Evolutionary conservation across 1,140 invertebrate genomes (phyloP).

Genomic region (Nebria ingens): DNA sequence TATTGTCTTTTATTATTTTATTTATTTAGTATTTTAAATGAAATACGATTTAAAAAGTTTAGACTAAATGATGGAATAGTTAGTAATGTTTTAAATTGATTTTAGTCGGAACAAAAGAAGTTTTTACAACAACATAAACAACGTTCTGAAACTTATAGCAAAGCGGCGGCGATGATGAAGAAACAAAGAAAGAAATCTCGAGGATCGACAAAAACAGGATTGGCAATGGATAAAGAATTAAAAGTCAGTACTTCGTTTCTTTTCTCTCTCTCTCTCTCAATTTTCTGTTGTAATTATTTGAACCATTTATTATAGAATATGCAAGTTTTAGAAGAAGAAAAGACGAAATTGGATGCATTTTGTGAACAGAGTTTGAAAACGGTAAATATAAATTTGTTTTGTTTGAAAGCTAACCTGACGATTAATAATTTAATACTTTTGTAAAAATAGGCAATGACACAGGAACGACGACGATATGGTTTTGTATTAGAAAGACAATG

Average conservation of each 20-base stretch:
- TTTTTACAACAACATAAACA: slow-evolving; percentile 84
- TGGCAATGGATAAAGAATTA: slow-evolving; percentile 78
- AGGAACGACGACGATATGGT: slow-evolving; percentile 84
- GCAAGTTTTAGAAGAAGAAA: slow-evolving; percentile 83
- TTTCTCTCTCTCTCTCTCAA: not conserved
- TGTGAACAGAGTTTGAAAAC: slow-evolving; percentile 85
- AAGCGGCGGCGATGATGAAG: slow-evolving; percentile 79
- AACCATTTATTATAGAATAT: slow-evolving; percentile 54
- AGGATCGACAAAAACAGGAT: slow-evolving; percentile 61
- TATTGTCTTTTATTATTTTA: slow-evolving; percentile 10
- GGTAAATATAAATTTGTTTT: slow-evolving; percentile 46
- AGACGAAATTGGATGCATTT: slow-evolving; percentile 79
- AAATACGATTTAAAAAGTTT: too few species aligned
- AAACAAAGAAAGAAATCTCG: slow-evolving; percentile 80
- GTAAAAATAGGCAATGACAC: slow-evolving; percentile 70
- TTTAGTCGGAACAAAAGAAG: slow-evolving; percentile 78
- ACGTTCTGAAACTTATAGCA: slow-evolving; percentile 76
- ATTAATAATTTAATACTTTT: not conserved
- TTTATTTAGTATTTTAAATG: slow-evolving; percentile 4
- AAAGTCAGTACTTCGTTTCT: slow-evolving; percentile 44
- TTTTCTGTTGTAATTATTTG: not conserved
- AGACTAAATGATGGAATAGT: too few species aligned
- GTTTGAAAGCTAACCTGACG: slow-evolving; percentile 11
- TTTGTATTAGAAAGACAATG: slow-evolving; percentile 87
- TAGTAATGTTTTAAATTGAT: slow-evolving; percentile 21